Conservation (phyloP, 2,888 invertebrate genomes). For the Lasioglossum villosulum region DNA sequence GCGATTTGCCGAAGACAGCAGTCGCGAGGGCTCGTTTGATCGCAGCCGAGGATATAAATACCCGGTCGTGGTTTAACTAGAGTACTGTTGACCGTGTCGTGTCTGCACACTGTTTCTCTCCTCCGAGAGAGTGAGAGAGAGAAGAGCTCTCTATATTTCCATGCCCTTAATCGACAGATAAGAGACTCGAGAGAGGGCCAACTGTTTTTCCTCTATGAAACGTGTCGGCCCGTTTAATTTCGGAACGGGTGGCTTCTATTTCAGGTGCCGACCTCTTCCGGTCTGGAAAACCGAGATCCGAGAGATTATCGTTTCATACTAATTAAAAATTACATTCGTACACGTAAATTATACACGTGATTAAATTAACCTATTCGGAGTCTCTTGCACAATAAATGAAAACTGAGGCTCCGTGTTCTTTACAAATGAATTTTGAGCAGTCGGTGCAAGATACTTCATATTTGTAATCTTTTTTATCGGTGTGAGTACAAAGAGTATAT, state of each 20-base stretch:
- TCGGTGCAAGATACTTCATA: too few species aligned
- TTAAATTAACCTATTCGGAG: too few species aligned
- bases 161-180: conserved; percentile 30
- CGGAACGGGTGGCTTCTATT: not conserved
- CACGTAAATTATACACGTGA: too few species aligned
- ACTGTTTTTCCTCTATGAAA: conserved; percentile 1
- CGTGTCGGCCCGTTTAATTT: not conserved
- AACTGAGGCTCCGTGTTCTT: too few species aligned
- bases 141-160: conserved; percentile 22
- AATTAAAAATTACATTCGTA: too few species aligned
- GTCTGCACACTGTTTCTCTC: conserved; percentile 23
- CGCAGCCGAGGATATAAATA: conserved; percentile 52
- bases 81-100: conserved; percentile 32
- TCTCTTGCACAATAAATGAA: too few species aligned
- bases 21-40: conserved; percentile 29
- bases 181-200: conserved; percentile 19
- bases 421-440: too few species aligned
- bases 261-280: conserved; percentile 24
- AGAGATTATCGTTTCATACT: not conserved
- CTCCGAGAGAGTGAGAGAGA: not conserved
- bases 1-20: conserved; percentile 12
- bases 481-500: too few species aligned
- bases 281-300: not conserved
- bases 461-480: too few species aligned
- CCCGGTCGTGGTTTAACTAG: conserved; percentile 7